Evolutionary conservation across 1,140 invertebrate species (phyloP), one percentile per base, ranked within the genome.

Genomic region (Scaptomyza pallida): DNA sequence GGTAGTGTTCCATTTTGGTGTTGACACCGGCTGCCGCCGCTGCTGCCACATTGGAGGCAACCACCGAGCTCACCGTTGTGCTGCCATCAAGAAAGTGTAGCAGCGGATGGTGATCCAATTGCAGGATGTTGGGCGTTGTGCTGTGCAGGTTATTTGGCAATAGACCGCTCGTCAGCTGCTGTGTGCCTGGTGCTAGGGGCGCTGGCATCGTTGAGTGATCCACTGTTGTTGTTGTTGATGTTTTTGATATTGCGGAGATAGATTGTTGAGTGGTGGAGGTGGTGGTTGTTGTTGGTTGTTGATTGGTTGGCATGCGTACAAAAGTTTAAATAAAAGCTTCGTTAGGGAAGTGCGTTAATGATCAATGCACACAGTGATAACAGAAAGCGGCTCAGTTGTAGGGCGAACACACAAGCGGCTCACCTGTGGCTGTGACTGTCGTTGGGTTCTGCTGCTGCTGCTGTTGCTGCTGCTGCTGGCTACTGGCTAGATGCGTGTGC

Each of bases 321-420:
- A 88, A 86, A 90, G 26, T 89, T 90, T 89, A 90, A 90, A 90
- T 79, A 86, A 90, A 90, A 88, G 89, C 86, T 90, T 90, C 86
- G 89, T 90, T 90, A 90, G 89, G 89, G 85, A 89, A 90, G 82
- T 88, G 77, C 80, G 79, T 89, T 82, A 89, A 77, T 90, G 71
- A 72, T 85, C 81, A 81, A 85, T 85, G 82, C 82, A 89, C 89
- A 82, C 85, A 86, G 78, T 82, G 81, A 79, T 79, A 89, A 82
- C 78, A 89, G 75, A 73, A 89, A 89, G 81, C 81, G 79, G 72
- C 77, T 90, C 78, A 90, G 89, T 89, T 72, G 72, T 73, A 82
- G 65, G 79, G 72, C 73, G 79, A 76, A 78, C 75, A 73, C 76
- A 82, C 79, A 78, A 82, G 69, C 65, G 69, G 73, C 79, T 82